Evolutionary conservation across 1,140 invertebrate species (phyloP).

Genomic region (Tetragonula clypearis): DNA sequence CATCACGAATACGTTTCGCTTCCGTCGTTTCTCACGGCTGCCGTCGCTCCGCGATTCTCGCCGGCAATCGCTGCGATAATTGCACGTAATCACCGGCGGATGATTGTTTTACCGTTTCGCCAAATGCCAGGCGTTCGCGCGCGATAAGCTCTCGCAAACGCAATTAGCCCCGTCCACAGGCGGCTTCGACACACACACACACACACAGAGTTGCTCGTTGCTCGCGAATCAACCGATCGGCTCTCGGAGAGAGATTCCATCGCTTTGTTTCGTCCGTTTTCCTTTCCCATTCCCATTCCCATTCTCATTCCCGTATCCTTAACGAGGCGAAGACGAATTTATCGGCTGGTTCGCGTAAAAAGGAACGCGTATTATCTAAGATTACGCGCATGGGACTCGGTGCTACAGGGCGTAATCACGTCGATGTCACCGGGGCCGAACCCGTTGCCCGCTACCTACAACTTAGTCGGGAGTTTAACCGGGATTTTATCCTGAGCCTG

Average conservation of each 20-base stretch:
- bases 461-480: conserved; percentile 53
- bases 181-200: background rate
- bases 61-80: conserved; percentile 24
- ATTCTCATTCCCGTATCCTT: too few relatives aligned
- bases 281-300: too few relatives aligned
- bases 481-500: conserved; percentile 49
- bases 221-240: background rate
- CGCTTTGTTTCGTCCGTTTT: background rate
- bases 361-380: conserved; percentile 16
- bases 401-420: conserved; percentile 23
- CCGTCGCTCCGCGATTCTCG: background rate
- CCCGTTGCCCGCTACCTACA: conserved; percentile 26
- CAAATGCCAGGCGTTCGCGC: background rate
- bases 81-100: conserved; percentile 22
- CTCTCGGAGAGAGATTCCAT: background rate
- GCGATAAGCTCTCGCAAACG: conserved; percentile 27
- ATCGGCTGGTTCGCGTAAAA: background rate
- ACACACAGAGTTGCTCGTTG: background rate
- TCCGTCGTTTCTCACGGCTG: conserved; percentile 9
- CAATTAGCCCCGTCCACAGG: conserved; percentile 7
- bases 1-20: conserved; percentile 1
- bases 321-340: conserved; percentile 1
- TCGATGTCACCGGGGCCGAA: background rate
- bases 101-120: conserved; percentile 37
- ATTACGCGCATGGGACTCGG: background rate